Evolutionary conservation across 2,888 invertebrate genomes (phyloP).

Genomic region (Chironomus tentans): DNA sequence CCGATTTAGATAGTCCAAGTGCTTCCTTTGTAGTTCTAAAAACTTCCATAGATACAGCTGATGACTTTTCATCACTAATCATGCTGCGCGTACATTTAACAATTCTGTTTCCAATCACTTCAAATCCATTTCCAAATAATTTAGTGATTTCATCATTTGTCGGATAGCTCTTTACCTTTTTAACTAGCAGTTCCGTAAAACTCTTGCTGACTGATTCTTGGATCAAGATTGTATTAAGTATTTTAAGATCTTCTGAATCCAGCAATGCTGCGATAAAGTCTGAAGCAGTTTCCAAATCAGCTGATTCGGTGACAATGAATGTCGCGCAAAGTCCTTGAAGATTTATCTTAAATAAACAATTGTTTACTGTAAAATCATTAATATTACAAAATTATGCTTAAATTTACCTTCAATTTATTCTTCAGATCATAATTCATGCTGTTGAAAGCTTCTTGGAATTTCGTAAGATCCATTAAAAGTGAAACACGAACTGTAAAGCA

Average conservation of each 20-base stretch:
- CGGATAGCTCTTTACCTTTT: background rate
- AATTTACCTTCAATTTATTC: background rate
- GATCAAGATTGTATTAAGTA: background rate
- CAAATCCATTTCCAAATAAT: background rate
- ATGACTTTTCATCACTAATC: background rate
- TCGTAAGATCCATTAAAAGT: background rate
- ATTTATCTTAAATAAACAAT: background rate
- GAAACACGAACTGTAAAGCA: background rate
- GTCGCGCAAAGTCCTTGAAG: background rate
- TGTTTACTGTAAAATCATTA: background rate
- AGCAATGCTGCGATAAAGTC: background rate
- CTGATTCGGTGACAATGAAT: background rate
- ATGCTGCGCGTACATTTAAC: background rate
- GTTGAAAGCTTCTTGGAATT: background rate
- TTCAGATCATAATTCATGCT: conserved; percentile 9
- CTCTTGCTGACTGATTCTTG: background rate
- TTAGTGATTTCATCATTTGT: background rate
- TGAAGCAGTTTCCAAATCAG: conserved; percentile 7
- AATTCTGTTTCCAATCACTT: conserved; percentile 1
- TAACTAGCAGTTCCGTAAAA: background rate
- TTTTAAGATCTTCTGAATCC: background rate
- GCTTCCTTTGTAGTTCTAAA: conserved; percentile 18
- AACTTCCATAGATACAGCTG: background rate
- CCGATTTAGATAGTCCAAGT: background rate
- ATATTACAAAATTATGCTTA: background rate